Percentiles rank a stretch among this genome's conserved stretches.
phyloP scores from a whole-genome alignment of 1,140 invertebrate species.

The Magallana angulata region DNA sequence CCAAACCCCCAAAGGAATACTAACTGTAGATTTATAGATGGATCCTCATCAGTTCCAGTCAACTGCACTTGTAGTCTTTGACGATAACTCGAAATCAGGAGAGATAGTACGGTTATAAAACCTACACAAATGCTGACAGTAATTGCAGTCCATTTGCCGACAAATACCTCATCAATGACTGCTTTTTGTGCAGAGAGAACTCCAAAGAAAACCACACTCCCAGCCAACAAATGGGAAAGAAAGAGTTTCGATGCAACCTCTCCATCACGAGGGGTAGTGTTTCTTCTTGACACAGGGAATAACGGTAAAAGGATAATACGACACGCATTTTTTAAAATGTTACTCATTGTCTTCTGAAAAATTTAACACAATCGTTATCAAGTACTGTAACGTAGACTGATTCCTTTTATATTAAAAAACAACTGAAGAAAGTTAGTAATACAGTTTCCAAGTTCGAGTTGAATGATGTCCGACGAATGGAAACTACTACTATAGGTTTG shows the following conservation, averaged over 20 bases:
- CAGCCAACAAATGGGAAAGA: background rate
- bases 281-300: background rate
- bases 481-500: too few species aligned
- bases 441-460: too few species aligned
- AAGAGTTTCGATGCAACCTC: background rate
- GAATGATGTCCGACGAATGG: too few species aligned
- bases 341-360: background rate
- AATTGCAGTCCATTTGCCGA: background rate
- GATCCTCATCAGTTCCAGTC: background rate
- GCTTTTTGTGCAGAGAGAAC: background rate
- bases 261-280: background rate
- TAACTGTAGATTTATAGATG: background rate
- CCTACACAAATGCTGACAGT: background rate
- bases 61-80: background rate
- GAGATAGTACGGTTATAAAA: background rate
- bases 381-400: too few species aligned
- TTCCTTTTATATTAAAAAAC: too few species aligned
- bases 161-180: background rate
- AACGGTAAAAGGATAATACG: background rate
- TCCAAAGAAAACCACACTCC: background rate
- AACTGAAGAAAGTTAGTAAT: too few species aligned
- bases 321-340: background rate
- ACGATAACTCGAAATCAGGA: background rate
- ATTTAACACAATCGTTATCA: too few species aligned
- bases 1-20: background rate